Evolutionary conservation across 2,888 invertebrate species (phyloP).

Genomic region (Cosmorhoe ocellata): DNA sequence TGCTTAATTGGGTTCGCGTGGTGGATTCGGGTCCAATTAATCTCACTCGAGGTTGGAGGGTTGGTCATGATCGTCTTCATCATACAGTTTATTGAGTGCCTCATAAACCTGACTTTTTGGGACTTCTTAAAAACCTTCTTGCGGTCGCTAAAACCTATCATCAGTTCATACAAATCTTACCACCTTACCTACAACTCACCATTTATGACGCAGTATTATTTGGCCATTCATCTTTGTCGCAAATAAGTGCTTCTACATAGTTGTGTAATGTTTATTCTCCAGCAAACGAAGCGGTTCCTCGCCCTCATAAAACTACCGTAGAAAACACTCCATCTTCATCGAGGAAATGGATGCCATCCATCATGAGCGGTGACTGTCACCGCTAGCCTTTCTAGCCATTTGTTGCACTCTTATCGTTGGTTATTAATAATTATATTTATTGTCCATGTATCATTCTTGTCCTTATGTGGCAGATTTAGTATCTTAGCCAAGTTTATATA

Average conservation of each 20-base stretch:
- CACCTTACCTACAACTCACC: too few species aligned
- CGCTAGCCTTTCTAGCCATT: constrained; percentile 11
- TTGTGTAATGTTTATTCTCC: constrained; percentile 9
- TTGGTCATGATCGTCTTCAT: too few species aligned
- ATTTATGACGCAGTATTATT: background rate
- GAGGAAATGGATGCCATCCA: constrained; percentile 19
- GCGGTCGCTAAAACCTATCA: too few species aligned
- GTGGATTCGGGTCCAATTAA: too few species aligned
- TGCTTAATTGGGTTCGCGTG: too few species aligned
- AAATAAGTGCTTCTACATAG: constrained; percentile 6
- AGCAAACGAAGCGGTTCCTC: constrained; percentile 15
- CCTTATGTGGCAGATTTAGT: constrained; percentile 20
- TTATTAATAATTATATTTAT: constrained; percentile 29
- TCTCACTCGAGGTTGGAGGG: too few species aligned
- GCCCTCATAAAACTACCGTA: constrained; percentile 25
- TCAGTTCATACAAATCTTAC: too few species aligned
- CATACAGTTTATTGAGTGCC: too few species aligned
- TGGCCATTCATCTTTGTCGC: background rate
- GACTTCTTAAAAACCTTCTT: too few species aligned
- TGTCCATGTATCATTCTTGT: constrained; percentile 13
- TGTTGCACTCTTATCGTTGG: constrained; percentile 11
- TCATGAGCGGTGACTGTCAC: constrained; percentile 16
- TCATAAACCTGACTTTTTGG: too few species aligned
- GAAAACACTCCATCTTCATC: constrained; percentile 21
- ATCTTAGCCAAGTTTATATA: constrained; percentile 12